Conservation (phyloP, 2,888 invertebrate species). For the Epirrita christyi region DNA sequence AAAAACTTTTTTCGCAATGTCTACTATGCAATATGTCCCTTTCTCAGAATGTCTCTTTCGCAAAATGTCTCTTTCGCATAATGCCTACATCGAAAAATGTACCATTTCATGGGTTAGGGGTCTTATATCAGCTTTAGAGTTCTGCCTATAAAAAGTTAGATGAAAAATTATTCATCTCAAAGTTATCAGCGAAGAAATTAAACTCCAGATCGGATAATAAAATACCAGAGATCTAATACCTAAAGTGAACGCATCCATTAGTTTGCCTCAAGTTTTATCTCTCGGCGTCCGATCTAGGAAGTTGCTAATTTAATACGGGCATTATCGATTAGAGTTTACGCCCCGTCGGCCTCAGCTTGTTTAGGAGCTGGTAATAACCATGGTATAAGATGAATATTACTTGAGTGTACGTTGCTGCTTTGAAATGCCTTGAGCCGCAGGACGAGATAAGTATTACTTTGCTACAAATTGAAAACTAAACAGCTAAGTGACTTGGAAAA, state of each 20-base stretch:
- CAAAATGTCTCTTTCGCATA: too few species aligned
- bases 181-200: slow-evolving; percentile 8
- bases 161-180: slow-evolving; percentile 3
- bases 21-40: too few species aligned
- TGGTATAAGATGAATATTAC: neutral
- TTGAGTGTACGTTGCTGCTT: neutral
- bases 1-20: too few species aligned
- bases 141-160: neutral
- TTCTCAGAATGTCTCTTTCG: too few species aligned
- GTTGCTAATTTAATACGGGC: slow-evolving; percentile 51
- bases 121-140: too few species aligned
- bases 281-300: slow-evolving; percentile 40
- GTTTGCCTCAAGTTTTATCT: slow-evolving; percentile 39
- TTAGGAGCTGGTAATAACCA: slow-evolving; percentile 36
- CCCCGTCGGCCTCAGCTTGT: slow-evolving; percentile 34
- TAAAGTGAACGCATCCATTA: slow-evolving; percentile 24
- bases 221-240: slow-evolving; percentile 22
- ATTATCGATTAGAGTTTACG: slow-evolving; percentile 50
- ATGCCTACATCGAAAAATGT: too few species aligned
- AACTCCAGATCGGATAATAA: slow-evolving; percentile 10
- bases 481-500: too few species aligned
- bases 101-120: too few species aligned
- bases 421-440: neutral
- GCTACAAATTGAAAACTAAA: too few species aligned
- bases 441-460: too few species aligned